Percentiles rank a stretch among this genome's conserved stretches.
These are phyloP conservation scores for Prunella fulvescens DNA, from an alignment of 2,113 vertebrate genomes.

Conservation along the genomic window DNA sequence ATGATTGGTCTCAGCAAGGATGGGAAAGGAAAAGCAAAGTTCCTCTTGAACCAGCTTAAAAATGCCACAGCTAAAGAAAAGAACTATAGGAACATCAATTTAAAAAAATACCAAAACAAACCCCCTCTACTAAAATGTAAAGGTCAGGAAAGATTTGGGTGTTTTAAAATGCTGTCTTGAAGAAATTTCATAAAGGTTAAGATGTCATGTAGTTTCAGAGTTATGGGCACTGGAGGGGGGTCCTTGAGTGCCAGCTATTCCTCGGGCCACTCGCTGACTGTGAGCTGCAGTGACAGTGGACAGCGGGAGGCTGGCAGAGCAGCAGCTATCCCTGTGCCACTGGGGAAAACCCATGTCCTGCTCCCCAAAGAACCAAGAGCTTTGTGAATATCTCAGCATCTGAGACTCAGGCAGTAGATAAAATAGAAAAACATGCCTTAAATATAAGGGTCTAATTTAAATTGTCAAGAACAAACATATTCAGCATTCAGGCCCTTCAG, in stretches of 20 bases:
- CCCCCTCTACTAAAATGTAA: conserved; percentile 74
- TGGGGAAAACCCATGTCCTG: conserved; percentile 40
- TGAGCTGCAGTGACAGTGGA: conserved; percentile 79
- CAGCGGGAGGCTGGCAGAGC: conserved; percentile 77
- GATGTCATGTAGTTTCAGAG: conserved; percentile 84
- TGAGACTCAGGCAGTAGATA: background rate
- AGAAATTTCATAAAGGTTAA: conserved; percentile 85
- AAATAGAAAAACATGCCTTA: conserved; percentile 34
- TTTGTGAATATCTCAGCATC: conserved; percentile 6
- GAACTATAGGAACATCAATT: conserved; percentile 79
- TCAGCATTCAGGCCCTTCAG: background rate
- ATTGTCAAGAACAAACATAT: background rate
- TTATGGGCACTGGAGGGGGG: conserved; percentile 72
- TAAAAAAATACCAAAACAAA: conserved; percentile 68
- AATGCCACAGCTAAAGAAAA: conserved; percentile 75
- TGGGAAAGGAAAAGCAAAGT: conserved; percentile 70
- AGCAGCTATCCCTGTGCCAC: conserved; percentile 67
- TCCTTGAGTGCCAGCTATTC: conserved; percentile 70
- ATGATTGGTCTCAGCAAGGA: conserved; percentile 74
- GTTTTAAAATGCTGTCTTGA: conserved; percentile 86
- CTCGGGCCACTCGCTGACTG: conserved; percentile 75
- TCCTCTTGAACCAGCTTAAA: conserved; percentile 78
- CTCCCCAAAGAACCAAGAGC: conserved; percentile 42
- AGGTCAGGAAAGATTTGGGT: conserved; percentile 86
- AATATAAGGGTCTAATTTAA: conserved; percentile 12